Evolutionary conservation across 2,888 invertebrate species (phyloP), one percentile per base, ranked within the genome.

Genomic region (Nineta flava): DNA sequence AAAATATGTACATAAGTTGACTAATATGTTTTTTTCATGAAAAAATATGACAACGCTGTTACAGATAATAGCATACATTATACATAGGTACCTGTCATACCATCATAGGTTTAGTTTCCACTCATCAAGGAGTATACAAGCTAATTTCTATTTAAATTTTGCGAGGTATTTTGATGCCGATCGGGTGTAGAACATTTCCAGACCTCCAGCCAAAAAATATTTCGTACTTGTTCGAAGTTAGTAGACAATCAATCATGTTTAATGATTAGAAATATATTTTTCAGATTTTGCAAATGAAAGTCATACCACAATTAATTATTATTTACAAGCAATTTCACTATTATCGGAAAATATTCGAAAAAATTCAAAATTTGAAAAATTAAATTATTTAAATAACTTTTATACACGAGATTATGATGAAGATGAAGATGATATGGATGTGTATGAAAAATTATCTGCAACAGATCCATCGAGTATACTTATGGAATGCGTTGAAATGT

Each of bases 401-500:
- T n/a, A 34, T 26, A 16, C 49, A 1, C 17, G 34, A 5, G 34
- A 49, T 26, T 13, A 54, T 34, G 72, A 71, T 6, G 69, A 78
- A 46, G 73, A 72, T 43, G 76, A 77, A 17, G 72, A 73, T 5
- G 77, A 78, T 47, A 65, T 64, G 42, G 73, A 75, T 44, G 77
- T 74, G 52, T 69, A 72, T 10, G 42, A 41, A 5, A 41, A 15
- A 10, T 9, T n/a, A 15, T 15, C 42, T 9, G 40, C 16, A 32
- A 10, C 16, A 7, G 74, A 76, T 53, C 9, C 13, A 17, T 67
- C 70, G 3, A 66, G 64, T 32, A 59, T 74, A 9, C 60, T 76
- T 19, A 71, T 72, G 1, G 72, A 73, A 47, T 79, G 79, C 58
- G 73, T 85, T 54, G 74, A 75, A 49, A 66, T 82, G 60, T 59